Base-by-base conservation (phyloP, 2,113 vertebrate genomes). In the Forbesichthys agassizii region DNA sequence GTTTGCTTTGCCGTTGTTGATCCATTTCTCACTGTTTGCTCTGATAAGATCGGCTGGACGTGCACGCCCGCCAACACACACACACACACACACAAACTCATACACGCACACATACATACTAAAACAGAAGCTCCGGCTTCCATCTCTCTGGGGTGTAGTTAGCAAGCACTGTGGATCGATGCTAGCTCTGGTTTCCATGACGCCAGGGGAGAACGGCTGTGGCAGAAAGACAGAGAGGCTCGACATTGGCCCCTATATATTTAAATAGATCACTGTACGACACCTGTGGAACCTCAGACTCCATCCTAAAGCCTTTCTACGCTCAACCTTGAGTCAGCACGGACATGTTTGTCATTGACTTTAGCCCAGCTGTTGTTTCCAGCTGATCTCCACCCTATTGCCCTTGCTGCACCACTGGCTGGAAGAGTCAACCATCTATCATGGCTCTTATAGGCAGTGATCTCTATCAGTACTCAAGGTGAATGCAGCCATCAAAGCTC, bases 1-100 rank as follows among this genome's bases (percentile, higher is more conserved):
- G 83, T 90, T 91, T 86, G 84, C 79, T 83, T 83, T 83, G 82
- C 71, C 78, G 84, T 75, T 88, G 88, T 88, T 91, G 85, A 88
- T 89, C 84, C 80, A 87, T 91, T 87, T 89, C 88, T 86, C 78
- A 79, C 78, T 84, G 88, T 89, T 86, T 88, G 81, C 77, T 49
- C 72, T 82, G 83, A 88, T 86, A 79, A 88, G 81, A 88, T 84
- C 85, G 87, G 82, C 84, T 82, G 67, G 85, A 78, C 75, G 74
- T 9, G 47, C 59, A 47, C 59, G 47, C 59, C 47, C 60, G 16
- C 60, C 47, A 36, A 63, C 51, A 51, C 57, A 51, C 56, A 69
- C 56, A 68, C 46, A 69, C 47, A 48, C 60, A 61, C 36, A 47
- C 9, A 65, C 6, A 65, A 6, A 65, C 1, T 33, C 27, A 53